Percentiles rank a stretch among this genome's conserved stretches.
Evolutionary conservation across 2,888 invertebrate species (phyloP).

Genomic region (Psococerastis gibbosa): DNA sequence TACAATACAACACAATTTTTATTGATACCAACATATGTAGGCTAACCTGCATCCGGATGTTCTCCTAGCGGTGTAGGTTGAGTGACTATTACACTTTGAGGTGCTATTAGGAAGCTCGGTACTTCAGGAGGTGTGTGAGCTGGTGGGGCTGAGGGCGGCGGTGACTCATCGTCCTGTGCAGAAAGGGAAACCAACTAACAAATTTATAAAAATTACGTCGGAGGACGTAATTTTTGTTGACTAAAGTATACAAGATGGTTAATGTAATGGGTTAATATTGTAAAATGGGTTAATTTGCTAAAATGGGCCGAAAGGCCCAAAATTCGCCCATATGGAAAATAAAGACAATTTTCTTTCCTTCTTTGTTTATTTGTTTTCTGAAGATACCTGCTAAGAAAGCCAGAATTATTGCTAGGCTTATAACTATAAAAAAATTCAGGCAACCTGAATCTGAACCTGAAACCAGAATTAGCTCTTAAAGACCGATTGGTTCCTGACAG

Average conservation of each 20-base stretch:
- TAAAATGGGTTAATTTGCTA: conserved; percentile 4
- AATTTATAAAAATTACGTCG: no score
- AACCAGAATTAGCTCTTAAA: no score
- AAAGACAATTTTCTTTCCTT: no score
- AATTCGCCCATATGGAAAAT: no score
- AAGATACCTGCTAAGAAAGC: no score
- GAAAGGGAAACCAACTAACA: conserved; percentile 8
- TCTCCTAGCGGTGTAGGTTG: conserved; percentile 31
- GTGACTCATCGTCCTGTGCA: conserved; percentile 43
- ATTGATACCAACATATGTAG: not conserved
- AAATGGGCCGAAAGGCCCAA: no score
- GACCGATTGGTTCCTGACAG: no score
- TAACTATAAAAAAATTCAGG: no score
- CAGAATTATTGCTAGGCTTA: no score
- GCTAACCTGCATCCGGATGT: conserved; percentile 15
- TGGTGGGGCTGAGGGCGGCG: conserved; percentile 55
- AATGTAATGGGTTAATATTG: not conserved
- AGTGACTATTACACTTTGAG: conserved; percentile 30
- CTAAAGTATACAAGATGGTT: conserved; percentile 11
- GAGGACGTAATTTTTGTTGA: conserved; percentile 11
- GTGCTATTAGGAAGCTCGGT: conserved; percentile 30
- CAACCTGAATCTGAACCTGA: no score
- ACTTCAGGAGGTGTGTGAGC: conserved; percentile 54
- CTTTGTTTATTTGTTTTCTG: no score
- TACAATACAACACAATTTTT: no score